phyloP scores from a whole-genome alignment of 2,113 vertebrate species.

The Conger conger region DNA sequence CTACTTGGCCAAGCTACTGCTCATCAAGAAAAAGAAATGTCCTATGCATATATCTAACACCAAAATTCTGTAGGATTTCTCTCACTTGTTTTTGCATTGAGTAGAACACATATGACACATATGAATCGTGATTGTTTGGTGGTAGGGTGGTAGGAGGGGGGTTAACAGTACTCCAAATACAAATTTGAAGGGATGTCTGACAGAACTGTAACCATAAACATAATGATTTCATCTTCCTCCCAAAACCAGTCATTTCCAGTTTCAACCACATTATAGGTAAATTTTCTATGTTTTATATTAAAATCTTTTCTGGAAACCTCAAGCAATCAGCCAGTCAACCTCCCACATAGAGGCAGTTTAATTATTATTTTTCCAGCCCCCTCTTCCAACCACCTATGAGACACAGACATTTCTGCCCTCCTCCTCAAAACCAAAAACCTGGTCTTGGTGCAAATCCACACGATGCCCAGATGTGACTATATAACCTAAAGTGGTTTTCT shows the following conservation, averaged over 20 bases:
- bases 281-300: too few species aligned
- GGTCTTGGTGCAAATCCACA: conserved; percentile 62
- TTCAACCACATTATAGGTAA: background rate
- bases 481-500: conserved; percentile 46
- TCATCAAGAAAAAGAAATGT: background rate
- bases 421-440: conserved; percentile 60
- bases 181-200: background rate
- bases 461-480: conserved; percentile 61
- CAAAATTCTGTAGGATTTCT: background rate
- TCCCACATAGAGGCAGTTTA: conserved; percentile 46
- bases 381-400: conserved; percentile 60
- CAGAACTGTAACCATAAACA: background rate
- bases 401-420: conserved; percentile 55
- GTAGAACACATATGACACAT: background rate
- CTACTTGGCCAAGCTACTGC: background rate
- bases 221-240: background rate
- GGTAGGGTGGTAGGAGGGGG: too few species aligned
- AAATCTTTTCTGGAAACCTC: too few species aligned
- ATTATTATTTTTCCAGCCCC: conserved; percentile 59
- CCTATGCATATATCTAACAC: background rate
- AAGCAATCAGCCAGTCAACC: background rate
- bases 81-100: background rate
- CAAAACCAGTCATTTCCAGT: background rate
- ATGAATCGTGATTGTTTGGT: background rate
- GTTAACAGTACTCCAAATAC: background rate